Percentiles rank a stretch among this genome's conserved stretches.
phyloP scores from a whole-genome alignment of 2,888 invertebrate genomes.

The Sturmia bella region DNA sequence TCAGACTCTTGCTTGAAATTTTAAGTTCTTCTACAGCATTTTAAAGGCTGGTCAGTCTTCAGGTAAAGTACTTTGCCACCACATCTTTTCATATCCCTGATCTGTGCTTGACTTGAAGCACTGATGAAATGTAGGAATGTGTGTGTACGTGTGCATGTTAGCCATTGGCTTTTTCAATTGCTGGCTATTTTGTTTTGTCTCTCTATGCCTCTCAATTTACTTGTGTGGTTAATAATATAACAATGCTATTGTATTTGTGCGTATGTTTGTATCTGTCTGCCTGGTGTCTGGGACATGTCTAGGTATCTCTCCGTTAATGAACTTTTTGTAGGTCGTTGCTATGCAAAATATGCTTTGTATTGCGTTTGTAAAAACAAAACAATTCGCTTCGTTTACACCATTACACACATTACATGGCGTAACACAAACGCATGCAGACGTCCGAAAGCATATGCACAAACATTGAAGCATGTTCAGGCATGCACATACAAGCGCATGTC shows the following conservation, averaged over 20 bases:
- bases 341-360: constrained; percentile 71
- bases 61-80: too few relatives aligned
- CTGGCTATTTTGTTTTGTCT: constrained; percentile 25
- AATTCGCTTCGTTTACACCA: constrained; percentile 65
- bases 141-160: background rate
- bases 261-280: constrained; percentile 76
- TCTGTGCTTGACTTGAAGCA: background rate
- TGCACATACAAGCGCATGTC: background rate
- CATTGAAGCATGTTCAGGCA: too few relatives aligned
- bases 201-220: background rate
- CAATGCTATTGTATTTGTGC: constrained; percentile 51
- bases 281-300: constrained; percentile 82
- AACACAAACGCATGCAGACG: constrained; percentile 9
- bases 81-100: constrained; percentile 5
- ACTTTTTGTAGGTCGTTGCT: constrained; percentile 82
- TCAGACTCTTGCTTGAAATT: too few relatives aligned
- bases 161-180: constrained; percentile 22
- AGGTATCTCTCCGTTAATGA: constrained; percentile 81
- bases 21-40: too few relatives aligned
- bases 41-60: too few relatives aligned
- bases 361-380: constrained; percentile 51
- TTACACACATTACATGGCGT: constrained; percentile 49
- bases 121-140: background rate
- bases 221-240: constrained; percentile 10
- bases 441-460: constrained; percentile 16